These are phyloP conservation scores for Otolemur garnettii DNA, from an alignment of 2,113 vertebrate genomes.

Conservation along the genomic window DNA sequence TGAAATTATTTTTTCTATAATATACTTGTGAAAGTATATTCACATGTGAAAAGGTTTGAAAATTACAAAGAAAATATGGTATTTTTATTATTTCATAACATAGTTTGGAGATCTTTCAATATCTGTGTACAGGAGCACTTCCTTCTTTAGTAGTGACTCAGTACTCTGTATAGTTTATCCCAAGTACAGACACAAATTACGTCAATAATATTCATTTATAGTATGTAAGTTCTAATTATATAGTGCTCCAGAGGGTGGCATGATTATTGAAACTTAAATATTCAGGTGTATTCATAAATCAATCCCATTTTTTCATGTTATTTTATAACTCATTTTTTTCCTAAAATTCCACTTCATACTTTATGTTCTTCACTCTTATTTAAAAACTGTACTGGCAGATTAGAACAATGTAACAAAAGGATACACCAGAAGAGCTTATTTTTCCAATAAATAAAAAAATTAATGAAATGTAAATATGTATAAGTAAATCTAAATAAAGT, in stretches of 20 bases:
- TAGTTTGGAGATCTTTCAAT: not conserved
- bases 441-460: slow-evolving; percentile 21
- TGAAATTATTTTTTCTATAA: not conserved
- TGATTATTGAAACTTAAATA: slow-evolving; percentile 32
- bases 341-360: not conserved
- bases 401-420: not conserved
- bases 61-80: slow-evolving; percentile 14
- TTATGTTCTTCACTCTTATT: not conserved
- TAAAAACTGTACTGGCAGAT: slow-evolving; percentile 24
- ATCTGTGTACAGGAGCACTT: not conserved
- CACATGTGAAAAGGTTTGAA: not conserved
- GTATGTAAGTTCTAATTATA: slow-evolving; percentile 3
- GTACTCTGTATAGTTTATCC: not conserved
- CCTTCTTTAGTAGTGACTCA: not conserved
- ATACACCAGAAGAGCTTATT: slow-evolving; percentile 9
- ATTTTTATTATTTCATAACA: not conserved
- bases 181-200: not conserved
- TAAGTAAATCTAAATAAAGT: not conserved
- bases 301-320: not conserved
- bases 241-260: not conserved
- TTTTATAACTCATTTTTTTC: slow-evolving; percentile 52
- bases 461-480: not conserved
- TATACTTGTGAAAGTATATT: not conserved
- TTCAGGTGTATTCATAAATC: slow-evolving; percentile 6
- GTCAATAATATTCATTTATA: not conserved